These are phyloP conservation scores for Muschampia staudingeri DNA, from an alignment of 2,888 invertebrate species.

Conservation along the genomic window DNA sequence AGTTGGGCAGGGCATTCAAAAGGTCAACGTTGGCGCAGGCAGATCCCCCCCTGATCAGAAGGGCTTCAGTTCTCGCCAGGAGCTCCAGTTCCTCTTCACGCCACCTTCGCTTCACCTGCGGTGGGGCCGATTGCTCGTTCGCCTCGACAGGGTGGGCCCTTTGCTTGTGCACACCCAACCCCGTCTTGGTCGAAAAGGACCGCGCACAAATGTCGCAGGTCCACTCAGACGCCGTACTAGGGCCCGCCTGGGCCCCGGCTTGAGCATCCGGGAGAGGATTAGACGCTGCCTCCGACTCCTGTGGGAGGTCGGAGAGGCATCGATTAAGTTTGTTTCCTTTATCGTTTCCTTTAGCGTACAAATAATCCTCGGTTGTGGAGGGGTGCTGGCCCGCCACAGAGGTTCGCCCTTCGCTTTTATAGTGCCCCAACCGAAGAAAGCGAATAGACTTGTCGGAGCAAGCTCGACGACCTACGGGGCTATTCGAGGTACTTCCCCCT, in stretches of 20 bases:
- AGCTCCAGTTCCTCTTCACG: conserved; percentile 57
- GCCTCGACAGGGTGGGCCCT: conserved; percentile 57
- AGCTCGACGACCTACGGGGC: conserved; percentile 28
- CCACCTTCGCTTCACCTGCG: conserved; percentile 62
- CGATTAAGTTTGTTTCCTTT: background rate
- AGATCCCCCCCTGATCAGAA: conserved; percentile 37
- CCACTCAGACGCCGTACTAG: conserved; percentile 33
- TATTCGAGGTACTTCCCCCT: background rate
- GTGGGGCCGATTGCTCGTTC: conserved; percentile 57
- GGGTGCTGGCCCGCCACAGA: conserved; percentile 53
- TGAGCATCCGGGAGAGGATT: conserved; percentile 34
- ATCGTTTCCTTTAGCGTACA: conserved; percentile 12
- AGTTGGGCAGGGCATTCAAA: conserved; percentile 39
- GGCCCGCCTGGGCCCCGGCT: conserved; percentile 36
- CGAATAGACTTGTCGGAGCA: conserved; percentile 35
- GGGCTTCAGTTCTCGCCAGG: conserved; percentile 60
- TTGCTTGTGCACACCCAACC: conserved; percentile 56
- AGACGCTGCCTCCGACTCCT: conserved; percentile 57
- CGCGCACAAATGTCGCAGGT: conserved; percentile 54
- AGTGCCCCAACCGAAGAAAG: conserved; percentile 55
- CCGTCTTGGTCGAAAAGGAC: conserved; percentile 48
- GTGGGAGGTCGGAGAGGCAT: conserved; percentile 58
- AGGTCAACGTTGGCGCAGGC: conserved; percentile 7
- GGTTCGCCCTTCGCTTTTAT: conserved; percentile 49
- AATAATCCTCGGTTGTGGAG: conserved; percentile 20